These are phyloP conservation scores for Ondatra zibethicus DNA, from an alignment of 2,113 vertebrate genomes.

Conservation along the genomic window DNA sequence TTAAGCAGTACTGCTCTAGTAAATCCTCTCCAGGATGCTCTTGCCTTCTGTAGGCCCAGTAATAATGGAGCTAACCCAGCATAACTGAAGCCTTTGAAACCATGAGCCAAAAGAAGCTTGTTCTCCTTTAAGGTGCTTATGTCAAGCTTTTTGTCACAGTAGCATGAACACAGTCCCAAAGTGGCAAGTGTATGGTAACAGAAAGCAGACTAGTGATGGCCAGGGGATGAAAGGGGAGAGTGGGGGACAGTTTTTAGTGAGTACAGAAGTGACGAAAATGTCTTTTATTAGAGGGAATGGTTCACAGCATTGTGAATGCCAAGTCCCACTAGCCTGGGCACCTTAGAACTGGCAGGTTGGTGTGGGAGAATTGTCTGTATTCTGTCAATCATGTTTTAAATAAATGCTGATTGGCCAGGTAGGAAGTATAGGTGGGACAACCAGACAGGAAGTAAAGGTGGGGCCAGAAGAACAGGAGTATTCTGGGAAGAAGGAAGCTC, in stretches of 20 bases:
- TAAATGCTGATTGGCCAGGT: no score
- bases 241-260: no score
- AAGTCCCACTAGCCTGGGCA: background rate
- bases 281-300: background rate
- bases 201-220: background rate
- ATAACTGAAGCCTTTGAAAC: background rate
- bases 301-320: background rate
- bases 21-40: background rate
- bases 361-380: no score
- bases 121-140: background rate
- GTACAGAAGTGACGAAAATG: background rate
- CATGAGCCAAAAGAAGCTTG: background rate
- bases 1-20: background rate
- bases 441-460: no score
- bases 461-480: no score
- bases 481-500: no score
- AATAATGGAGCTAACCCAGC: background rate
- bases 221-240: background rate
- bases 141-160: background rate
- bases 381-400: no score
- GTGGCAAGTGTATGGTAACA: background rate
- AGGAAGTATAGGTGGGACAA: no score
- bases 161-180: background rate
- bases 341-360: background rate
- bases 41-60: background rate